These are phyloP conservation scores for Plectropomus leopardus DNA, from an alignment of 2,113 vertebrate genomes.

Conservation along the genomic window DNA sequence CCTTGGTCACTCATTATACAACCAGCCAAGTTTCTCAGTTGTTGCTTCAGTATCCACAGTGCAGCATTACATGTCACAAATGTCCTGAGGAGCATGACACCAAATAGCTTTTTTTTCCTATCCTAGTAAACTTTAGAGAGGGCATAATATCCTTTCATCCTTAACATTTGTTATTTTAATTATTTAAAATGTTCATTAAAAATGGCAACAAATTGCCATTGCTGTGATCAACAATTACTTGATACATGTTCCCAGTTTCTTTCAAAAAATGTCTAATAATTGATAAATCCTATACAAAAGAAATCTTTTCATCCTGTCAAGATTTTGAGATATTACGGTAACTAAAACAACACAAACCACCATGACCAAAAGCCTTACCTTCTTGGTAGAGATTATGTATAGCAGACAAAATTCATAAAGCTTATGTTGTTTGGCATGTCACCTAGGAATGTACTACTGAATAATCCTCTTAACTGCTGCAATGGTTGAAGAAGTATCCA, in stretches of 20 bases:
- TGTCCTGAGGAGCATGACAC: not conserved
- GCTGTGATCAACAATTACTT: not conserved
- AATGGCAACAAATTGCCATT: not conserved
- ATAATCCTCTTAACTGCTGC: not conserved
- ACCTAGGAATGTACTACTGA: conserved; percentile 5
- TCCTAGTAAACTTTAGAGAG: not conserved
- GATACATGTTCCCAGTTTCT: too few species aligned
- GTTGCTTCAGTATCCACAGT: not conserved
- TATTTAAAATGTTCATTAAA: not conserved
- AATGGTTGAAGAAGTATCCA: not conserved
- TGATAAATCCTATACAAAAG: not conserved
- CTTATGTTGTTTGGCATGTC: not conserved
- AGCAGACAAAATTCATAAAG: not conserved
- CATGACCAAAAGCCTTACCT: not conserved
- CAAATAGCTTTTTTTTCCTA: not conserved
- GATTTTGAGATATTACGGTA: not conserved
- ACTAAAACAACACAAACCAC: not conserved
- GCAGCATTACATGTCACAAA: not conserved
- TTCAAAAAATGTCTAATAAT: too few species aligned
- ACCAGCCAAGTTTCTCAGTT: not conserved
- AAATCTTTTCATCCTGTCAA: not conserved
- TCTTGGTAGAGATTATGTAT: not conserved
- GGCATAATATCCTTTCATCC: not conserved
- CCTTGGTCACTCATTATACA: not conserved
- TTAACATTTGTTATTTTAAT: not conserved